These are phyloP conservation scores for Chitala chitala DNA, from an alignment of 2,113 vertebrate species.

Conservation along the genomic window DNA sequence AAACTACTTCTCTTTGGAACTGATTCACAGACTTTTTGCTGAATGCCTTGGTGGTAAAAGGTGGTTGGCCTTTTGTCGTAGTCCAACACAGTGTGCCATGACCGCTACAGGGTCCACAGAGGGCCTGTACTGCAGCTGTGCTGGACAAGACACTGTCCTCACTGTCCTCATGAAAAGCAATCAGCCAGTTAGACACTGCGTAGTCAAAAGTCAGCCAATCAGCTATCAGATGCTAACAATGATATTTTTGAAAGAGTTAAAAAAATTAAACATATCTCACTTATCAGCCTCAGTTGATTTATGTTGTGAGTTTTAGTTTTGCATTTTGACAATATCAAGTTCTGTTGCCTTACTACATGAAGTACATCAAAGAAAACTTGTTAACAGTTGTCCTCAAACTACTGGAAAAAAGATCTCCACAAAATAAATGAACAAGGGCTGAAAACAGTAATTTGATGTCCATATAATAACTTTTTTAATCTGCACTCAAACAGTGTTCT, in stretches of 20 bases:
- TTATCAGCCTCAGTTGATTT: not conserved
- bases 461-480: not conserved
- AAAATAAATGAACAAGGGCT: not conserved
- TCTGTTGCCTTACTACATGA: not conserved
- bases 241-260: no score
- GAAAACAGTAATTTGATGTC: not conserved
- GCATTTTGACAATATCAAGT: not conserved
- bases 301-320: not conserved
- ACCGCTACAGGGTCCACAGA: not conserved
- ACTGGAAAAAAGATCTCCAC: not conserved
- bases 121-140: not conserved
- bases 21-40: not conserved
- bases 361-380: not conserved
- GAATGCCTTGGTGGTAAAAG: slow-evolving; percentile 15
- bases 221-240: not conserved
- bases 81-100: not conserved
- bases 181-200: not conserved
- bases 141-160: slow-evolving; percentile 2
- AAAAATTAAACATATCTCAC: not conserved
- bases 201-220: not conserved
- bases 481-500: not conserved
- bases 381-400: not conserved
- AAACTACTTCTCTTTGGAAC: not conserved
- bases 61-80: slow-evolving; percentile 2
- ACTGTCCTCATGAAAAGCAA: not conserved